Conservation (phyloP, 2,113 vertebrate genomes). For the Gracilinanus agilis region DNA sequence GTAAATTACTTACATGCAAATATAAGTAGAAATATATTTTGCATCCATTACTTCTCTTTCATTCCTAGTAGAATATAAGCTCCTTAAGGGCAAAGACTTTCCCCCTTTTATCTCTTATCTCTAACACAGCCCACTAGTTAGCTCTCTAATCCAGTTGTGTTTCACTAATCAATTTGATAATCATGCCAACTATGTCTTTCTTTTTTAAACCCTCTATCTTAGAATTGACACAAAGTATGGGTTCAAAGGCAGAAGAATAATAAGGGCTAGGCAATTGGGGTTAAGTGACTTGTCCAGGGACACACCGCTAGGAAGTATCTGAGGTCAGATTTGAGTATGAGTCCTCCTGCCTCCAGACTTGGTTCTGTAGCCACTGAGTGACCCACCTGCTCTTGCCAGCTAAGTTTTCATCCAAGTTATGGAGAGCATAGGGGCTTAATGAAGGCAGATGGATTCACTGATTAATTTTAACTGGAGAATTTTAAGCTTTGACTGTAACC, state of each 20-base stretch:
- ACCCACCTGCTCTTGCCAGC: too few relatives aligned
- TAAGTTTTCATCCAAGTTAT: background rate
- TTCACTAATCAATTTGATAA: background rate
- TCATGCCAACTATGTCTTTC: background rate
- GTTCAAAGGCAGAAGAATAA: too few relatives aligned
- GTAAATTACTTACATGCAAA: background rate
- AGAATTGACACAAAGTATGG: too few relatives aligned
- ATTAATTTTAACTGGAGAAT: background rate
- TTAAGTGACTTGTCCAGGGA: too few relatives aligned
- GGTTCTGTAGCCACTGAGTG: too few relatives aligned
- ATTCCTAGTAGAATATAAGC: too few relatives aligned
- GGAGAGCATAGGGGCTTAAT: background rate
- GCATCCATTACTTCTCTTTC: background rate
- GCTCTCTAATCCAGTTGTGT: background rate
- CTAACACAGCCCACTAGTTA: background rate
- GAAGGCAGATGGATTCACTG: background rate
- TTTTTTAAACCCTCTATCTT: too few relatives aligned
- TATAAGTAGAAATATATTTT: background rate
- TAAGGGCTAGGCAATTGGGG: too few relatives aligned
- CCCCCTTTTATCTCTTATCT: background rate
- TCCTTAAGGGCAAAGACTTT: background rate
- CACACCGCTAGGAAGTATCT: too few relatives aligned
- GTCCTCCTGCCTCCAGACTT: too few relatives aligned
- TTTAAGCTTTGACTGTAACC: background rate
- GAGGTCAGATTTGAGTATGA: too few relatives aligned